Evolutionary conservation across 2,888 invertebrate species (phyloP).

Genomic region (Nebria brevicollis): DNA sequence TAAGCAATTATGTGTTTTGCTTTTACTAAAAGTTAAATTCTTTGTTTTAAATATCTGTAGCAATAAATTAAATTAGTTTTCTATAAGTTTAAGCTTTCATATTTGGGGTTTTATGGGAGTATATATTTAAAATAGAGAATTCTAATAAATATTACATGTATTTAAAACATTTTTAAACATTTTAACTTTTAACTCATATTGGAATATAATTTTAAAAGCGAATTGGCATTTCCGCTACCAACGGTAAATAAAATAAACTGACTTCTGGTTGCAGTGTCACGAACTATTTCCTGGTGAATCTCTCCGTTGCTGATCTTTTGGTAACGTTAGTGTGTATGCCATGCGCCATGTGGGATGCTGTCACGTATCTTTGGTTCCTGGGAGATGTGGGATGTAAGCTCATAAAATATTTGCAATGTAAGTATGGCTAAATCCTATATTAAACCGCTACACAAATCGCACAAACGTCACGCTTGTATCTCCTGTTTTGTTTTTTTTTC

Average conservation of each 20-base stretch:
- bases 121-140: no score
- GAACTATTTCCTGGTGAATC: conserved; percentile 80
- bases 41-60: no score
- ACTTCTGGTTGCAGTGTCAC: conserved; percentile 72
- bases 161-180: no score
- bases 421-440: conserved; percentile 51
- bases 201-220: no score
- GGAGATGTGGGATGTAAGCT: conserved; percentile 80
- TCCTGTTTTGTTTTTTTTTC: no score
- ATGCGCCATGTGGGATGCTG: conserved; percentile 75
- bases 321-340: conserved; percentile 82
- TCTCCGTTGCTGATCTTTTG: conserved; percentile 77
- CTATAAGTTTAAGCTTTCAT: no score
- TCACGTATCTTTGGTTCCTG: conserved; percentile 76
- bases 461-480: no score
- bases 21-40: not conserved
- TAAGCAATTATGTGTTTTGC: not conserved
- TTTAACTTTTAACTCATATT: no score
- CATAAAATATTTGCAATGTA: conserved; percentile 79
- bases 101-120: no score
- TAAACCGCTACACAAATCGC: no score
- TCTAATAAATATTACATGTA: no score
- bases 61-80: not conserved
- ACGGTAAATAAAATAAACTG: not conserved
- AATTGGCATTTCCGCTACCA: no score